Evolutionary conservation across 2,113 vertebrate species (phyloP), one percentile per base, ranked within the genome.

Genomic region (Varanus komodoensis): DNA sequence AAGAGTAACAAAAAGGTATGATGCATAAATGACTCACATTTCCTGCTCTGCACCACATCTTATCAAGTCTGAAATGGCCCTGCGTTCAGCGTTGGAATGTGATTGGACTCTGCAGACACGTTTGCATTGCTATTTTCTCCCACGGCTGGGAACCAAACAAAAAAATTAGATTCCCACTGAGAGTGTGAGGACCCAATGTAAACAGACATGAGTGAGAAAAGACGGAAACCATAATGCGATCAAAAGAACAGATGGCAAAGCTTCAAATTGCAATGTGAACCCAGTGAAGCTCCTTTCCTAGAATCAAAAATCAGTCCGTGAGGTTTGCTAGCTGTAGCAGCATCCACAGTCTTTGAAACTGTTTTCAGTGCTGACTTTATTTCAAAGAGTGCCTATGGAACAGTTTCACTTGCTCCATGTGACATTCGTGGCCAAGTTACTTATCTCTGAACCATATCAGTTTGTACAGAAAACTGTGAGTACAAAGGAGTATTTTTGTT

Each of bases 181-280:
- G 23, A 57, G 83, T 78, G 32, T 84, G 87, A 89, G 38, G 87
- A 91, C 93, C 92, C 29, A 74, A 27, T 0, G 3, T 86, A 87
- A 93, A 87, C 74, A 79, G 88, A 81, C 3, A 91, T 48, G 89
- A 89, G 19, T 68, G 23, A 90, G 48, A 89, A 87, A 95, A 89
- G 79, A 87, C 87, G 15, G 82, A 95, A 89, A 86, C 21, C 2
- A 79, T 90, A 83, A 74, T 57, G 50, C 74, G 71, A 89, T 75
- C 1, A 83, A 93, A 86, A 48, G 83, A 89, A 89, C 25, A 88
- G 23, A 86, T 52, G 8, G 69, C 25, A 91, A 91, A 87, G 86
- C 90, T 84, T 83, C 86, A 77, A 25, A 38, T 23, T 77, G 44
- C 71, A 87, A 44, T 4, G 57, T 57, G 69, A 6, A 74, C n/a